phyloP scores from a whole-genome alignment of 2,888 invertebrate genomes.

The Polydrusus cervinus region DNA sequence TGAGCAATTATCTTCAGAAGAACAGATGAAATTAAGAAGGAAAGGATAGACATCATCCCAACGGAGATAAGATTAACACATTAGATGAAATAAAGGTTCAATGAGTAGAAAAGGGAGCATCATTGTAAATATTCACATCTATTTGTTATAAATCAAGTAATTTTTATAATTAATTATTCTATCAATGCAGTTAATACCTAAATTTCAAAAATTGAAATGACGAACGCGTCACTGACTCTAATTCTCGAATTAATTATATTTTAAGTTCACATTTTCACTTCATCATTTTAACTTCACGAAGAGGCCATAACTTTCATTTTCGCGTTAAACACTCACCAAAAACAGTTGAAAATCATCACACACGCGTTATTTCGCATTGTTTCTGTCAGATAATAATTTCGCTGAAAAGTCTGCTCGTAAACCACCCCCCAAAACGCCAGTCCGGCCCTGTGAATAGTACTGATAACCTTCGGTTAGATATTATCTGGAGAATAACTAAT shows the following conservation, averaged over 20 bases:
- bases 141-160: no score
- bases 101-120: no score
- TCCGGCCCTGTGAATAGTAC: slow-evolving; percentile 39
- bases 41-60: no score
- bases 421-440: slow-evolving; percentile 20
- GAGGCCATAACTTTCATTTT: slow-evolving; percentile 37
- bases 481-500: slow-evolving; percentile 52
- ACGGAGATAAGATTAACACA: no score
- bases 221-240: no score
- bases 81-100: no score
- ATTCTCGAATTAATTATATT: not conserved
- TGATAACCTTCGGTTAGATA: slow-evolving; percentile 47
- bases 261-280: not conserved
- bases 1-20: no score
- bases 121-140: no score
- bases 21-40: no score
- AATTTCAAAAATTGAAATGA: no score
- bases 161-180: no score
- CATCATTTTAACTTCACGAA: slow-evolving; percentile 4
- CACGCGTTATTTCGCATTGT: slow-evolving; percentile 40
- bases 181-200: no score
- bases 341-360: slow-evolving; percentile 51
- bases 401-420: slow-evolving; percentile 51
- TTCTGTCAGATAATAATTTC: slow-evolving; percentile 48
- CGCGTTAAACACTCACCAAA: slow-evolving; percentile 47